Evolutionary conservation across 2,113 vertebrate species (phyloP).

Genomic region (Galeopterus variegatus): DNA sequence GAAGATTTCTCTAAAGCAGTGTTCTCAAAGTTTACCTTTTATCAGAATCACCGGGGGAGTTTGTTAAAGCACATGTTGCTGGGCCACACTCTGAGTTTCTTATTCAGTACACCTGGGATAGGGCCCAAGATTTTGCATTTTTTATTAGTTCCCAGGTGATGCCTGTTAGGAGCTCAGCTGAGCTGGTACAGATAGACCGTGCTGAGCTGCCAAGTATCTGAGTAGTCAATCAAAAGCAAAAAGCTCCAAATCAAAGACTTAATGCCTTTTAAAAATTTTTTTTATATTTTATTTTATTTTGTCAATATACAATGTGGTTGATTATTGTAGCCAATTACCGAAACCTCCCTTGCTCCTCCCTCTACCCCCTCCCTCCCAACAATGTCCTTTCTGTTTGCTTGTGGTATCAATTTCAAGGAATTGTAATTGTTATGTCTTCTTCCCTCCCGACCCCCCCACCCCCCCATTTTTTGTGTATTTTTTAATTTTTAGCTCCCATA

Average conservation of each 20-base stretch:
- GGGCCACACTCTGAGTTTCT: neutral
- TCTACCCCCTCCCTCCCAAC: too few species aligned
- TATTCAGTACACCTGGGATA: neutral
- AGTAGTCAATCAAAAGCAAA: neutral
- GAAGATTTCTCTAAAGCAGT: neutral
- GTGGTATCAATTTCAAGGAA: too few species aligned
- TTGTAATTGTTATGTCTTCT: too few species aligned
- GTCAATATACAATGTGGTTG: too few species aligned
- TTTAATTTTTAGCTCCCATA: too few species aligned
- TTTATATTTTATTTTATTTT: too few species aligned
- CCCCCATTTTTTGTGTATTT: too few species aligned
- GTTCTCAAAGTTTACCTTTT: neutral
- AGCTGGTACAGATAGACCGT: neutral
- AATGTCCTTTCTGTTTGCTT: too few species aligned
- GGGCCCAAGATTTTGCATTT: neutral
- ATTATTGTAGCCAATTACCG: too few species aligned
- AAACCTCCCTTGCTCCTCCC: too few species aligned
- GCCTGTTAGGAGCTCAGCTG: neutral
- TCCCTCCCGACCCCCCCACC: too few species aligned
- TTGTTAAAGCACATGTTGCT: neutral
- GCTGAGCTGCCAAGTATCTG: neutral
- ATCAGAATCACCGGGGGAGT: neutral
- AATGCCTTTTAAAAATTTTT: neutral
- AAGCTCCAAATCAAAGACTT: neutral
- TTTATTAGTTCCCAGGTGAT: neutral